These are phyloP conservation scores for Pongo abelii DNA, from an alignment of 2,113 vertebrate species.

Conservation along the genomic window DNA sequence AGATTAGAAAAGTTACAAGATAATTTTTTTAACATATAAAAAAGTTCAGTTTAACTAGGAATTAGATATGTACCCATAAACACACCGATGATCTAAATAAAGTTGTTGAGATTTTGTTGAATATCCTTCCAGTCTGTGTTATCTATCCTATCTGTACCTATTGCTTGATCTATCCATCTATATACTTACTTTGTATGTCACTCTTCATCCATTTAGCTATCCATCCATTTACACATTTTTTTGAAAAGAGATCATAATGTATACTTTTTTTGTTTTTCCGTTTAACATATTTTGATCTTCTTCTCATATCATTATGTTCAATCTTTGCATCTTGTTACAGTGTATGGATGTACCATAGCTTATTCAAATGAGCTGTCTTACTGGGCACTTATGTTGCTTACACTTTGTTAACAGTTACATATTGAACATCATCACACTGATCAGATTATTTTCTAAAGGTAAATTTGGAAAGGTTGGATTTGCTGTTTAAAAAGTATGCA, in stretches of 20 bases:
- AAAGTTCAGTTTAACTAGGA: background rate
- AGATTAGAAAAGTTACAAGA: background rate
- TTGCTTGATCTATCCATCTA: background rate
- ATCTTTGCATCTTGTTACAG: background rate
- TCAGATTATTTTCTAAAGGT: background rate
- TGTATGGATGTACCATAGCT: background rate
- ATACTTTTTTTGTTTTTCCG: background rate
- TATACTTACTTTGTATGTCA: background rate
- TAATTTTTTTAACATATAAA: background rate
- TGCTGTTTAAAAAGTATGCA: background rate
- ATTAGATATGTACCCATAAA: background rate
- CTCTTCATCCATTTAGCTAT: background rate
- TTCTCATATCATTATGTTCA: background rate
- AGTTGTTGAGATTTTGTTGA: constrained; percentile 24
- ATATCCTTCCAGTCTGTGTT: background rate
- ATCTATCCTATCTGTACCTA: background rate
- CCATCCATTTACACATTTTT: background rate
- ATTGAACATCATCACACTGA: background rate
- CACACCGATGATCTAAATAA: background rate
- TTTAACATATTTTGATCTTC: background rate
- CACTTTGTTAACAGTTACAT: background rate
- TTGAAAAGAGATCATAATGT: background rate
- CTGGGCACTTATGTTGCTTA: background rate
- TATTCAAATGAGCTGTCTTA: background rate
- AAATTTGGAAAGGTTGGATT: background rate